phyloP scores from a whole-genome alignment of 2,888 invertebrate genomes.

The Philopedon plagiatum region DNA sequence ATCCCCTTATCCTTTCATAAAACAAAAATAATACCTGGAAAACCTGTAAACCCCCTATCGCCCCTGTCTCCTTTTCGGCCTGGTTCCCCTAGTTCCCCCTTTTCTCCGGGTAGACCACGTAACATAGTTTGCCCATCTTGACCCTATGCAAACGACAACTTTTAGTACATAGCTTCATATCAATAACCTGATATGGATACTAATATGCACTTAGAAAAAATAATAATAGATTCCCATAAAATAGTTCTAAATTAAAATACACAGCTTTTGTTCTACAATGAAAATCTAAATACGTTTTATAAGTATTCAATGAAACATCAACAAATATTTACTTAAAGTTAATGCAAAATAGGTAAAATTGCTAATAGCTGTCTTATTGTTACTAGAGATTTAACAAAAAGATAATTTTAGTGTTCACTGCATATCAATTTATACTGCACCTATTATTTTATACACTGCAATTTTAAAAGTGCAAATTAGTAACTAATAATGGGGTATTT shows the following conservation, averaged over 20 bases:
- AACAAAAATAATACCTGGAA: slow-evolving; percentile 66
- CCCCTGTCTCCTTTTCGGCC: slow-evolving; percentile 70
- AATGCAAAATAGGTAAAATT: no score
- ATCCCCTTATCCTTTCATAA: not conserved
- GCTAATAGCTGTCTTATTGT: no score
- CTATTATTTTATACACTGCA: no score
- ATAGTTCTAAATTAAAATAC: no score
- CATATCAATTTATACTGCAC: no score
- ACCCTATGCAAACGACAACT: slow-evolving; percentile 69
- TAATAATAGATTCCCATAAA: no score
- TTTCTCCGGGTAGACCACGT: slow-evolving; percentile 76
- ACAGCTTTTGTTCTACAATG: no score
- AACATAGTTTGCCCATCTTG: slow-evolving; percentile 73
- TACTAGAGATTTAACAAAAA: no score
- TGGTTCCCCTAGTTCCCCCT: slow-evolving; percentile 73
- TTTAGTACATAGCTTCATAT: slow-evolving; percentile 61
- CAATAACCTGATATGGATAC: slow-evolving; percentile 20
- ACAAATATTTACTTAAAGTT: no score
- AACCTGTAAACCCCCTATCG: slow-evolving; percentile 70
- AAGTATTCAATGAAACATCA: no score
- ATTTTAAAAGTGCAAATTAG: not conserved
- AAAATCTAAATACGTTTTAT: no score
- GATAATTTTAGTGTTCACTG: no score
- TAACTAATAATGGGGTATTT: not conserved
- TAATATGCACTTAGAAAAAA: slow-evolving; percentile 1